Base-by-base conservation (phyloP, 2,888 invertebrate species). In the Napeogenes inachia region DNA sequence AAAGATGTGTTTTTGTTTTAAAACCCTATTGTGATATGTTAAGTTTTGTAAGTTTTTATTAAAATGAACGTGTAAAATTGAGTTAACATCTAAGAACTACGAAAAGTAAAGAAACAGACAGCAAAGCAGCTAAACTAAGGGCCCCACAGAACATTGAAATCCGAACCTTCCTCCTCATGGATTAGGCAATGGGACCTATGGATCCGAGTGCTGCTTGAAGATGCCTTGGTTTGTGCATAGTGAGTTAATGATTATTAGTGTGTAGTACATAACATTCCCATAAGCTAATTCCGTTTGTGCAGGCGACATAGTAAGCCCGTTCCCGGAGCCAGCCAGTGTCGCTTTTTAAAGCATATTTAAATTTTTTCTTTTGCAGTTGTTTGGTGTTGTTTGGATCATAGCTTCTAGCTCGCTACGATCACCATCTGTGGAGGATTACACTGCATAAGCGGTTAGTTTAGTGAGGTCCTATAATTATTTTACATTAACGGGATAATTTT, bases 361-460 rank as follows among this genome's bases (percentile, higher is more conserved):
- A 84, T 91, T 91, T 85, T 91, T 91, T 90, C 91, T 85, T 91
- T 91, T 91, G 90, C 91, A 91, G 91, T 91, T 90, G 90, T 91
- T 91, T 87, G 91, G 91, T 87, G 91, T 91, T 71, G 88, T 91
- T 91, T 91, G 91, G 80, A 91, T 91, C 91, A 91, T 91, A 90
- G 87, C 91, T 71, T 91, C 91, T 81, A 91, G 90, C 86, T 91
- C 91, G 85, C 91, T 91, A 91, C 89, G 91, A 88, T 91, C 91
- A 83, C 91, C 91, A 91, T 91, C 91, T 91, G 91, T 89, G 91
- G 82, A 89, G 83, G 88, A 88, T 89, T 88, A 89, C 84, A 89
- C 84, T 84, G 89, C 88, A 80, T 88, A 88, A 88, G 87, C 89
- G 81, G 81, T 87, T 85, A 85, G 81, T 84, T 71, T 66, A 68